Conservation (phyloP, 1,140 invertebrate species). For the Apis laboriosa region DNA sequence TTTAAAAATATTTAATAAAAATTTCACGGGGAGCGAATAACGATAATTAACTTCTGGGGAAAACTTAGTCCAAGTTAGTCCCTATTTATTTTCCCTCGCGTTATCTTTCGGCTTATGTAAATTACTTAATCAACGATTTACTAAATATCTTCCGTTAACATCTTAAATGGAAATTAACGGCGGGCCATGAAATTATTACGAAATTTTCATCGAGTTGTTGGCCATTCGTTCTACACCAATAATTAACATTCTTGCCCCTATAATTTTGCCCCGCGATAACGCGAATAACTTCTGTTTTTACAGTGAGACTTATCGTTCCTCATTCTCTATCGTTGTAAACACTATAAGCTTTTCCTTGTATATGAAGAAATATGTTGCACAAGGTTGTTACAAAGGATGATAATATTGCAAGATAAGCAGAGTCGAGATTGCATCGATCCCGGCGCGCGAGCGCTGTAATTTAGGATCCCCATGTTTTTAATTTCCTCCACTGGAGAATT, state of each 20-base stretch:
- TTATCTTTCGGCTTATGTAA: conserved; percentile 28
- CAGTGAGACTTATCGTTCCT: not conserved
- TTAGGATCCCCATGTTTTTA: not conserved
- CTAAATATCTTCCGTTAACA: conserved; percentile 16
- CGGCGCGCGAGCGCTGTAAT: too few species aligned
- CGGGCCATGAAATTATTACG: not conserved
- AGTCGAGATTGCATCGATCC: not conserved
- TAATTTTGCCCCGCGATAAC: not conserved
- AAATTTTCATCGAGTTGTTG: not conserved
- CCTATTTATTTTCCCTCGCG: not conserved
- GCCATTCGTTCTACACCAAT: not conserved
- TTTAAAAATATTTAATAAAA: too few species aligned
- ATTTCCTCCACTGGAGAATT: not conserved
- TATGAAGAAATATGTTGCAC: not conserved
- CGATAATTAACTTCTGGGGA: not conserved
- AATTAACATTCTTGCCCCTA: not conserved
- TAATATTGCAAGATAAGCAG: not conserved
- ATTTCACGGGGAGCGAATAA: too few species aligned
- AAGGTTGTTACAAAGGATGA: not conserved
- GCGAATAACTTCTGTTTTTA: not conserved
- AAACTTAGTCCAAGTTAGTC: not conserved
- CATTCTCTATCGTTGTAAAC: not conserved
- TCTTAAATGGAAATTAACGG: conserved; percentile 17
- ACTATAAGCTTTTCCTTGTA: not conserved
- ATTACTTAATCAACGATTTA: conserved; percentile 31